Conservation (phyloP, 2,113 vertebrate species). For the Pachyramphus minor region DNA sequence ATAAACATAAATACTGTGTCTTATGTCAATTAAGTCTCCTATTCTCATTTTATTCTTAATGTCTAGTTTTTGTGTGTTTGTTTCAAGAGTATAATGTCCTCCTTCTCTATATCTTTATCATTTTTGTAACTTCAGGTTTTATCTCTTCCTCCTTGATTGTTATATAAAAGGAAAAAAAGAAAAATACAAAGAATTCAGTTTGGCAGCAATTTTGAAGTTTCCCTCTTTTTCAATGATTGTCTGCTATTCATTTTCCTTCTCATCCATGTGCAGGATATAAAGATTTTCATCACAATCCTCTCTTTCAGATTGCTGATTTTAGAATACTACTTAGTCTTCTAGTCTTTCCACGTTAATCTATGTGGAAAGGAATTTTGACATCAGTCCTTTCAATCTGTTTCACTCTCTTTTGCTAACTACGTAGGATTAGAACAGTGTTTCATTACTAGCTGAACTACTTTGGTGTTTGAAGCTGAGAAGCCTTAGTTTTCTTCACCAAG, state of each 20-base stretch:
- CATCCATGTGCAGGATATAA: not conserved
- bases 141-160: not conserved
- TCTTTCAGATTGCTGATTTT: conserved; percentile 17
- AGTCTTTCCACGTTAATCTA: not conserved
- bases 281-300: not conserved
- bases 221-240: not conserved
- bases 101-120: not conserved
- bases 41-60: not conserved
- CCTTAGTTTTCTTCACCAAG: not conserved
- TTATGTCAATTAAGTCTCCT: not conserved
- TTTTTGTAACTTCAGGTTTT: conserved; percentile 4
- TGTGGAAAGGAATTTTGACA: not conserved
- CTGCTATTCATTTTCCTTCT: not conserved
- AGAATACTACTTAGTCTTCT: not conserved
- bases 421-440: not conserved
- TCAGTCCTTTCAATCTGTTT: not conserved
- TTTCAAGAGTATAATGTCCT: not conserved
- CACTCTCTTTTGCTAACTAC: not conserved
- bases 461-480: not conserved
- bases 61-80: not conserved
- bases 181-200: not conserved
- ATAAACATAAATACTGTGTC: not conserved
- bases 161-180: not conserved
- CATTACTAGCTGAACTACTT: not conserved
- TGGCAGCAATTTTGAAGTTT: not conserved